These are phyloP conservation scores for Leuctra nigra DNA, from an alignment of 2,888 invertebrate species.

Conservation along the genomic window DNA sequence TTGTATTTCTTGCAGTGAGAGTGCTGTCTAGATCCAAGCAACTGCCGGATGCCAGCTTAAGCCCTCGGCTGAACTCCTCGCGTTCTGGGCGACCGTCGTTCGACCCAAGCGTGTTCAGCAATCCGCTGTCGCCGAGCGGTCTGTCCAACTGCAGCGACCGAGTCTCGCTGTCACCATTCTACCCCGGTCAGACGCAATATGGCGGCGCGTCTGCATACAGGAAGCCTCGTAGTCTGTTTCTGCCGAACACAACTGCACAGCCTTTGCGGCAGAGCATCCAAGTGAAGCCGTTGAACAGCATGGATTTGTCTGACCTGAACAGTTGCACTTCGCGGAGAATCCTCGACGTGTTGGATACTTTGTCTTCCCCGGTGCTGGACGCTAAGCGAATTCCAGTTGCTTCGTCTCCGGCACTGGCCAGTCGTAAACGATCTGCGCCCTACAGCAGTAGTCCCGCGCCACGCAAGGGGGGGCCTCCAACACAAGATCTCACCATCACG, in stretches of 20 bases:
- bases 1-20: too few relatives aligned
- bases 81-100: conserved; percentile 42
- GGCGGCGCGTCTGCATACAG: conserved; percentile 62
- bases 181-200: conserved; percentile 65
- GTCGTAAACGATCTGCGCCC: neutral
- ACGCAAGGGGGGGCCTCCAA: neutral
- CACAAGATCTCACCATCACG: conserved; percentile 47
- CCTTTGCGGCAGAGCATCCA: conserved; percentile 9
- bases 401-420: conserved; percentile 6
- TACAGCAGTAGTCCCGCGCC: conserved; percentile 4
- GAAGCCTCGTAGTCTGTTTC: conserved; percentile 10
- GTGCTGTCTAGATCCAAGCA: too few relatives aligned
- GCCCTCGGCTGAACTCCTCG: conserved; percentile 39
- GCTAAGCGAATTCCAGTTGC: conserved; percentile 55
- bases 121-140: neutral
- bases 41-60: neutral
- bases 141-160: neutral
- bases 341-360: conserved; percentile 71
- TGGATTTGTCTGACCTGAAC: neutral
- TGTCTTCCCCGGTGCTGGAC: conserved; percentile 72
- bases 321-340: conserved; percentile 69
- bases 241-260: conserved; percentile 2
- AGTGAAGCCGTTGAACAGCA: conserved; percentile 14
- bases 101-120: conserved; percentile 36
- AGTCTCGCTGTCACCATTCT: conserved; percentile 59